phyloP scores from a whole-genome alignment of 2,888 invertebrate genomes.

The Sphaerolaimus hirsutus region DNA sequence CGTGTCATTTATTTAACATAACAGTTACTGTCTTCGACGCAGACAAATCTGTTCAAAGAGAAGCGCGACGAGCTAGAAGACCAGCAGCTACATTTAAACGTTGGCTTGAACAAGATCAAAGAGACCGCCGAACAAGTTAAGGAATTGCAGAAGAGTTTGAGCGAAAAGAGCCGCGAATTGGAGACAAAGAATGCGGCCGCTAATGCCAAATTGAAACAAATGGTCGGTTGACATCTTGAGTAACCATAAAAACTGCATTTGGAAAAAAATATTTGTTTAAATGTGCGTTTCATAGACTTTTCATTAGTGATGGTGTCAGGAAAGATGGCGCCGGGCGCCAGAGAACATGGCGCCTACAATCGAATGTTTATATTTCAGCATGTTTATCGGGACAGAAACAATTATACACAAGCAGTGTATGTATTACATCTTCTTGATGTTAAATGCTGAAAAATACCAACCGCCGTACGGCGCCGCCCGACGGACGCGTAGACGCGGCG shows the following conservation, averaged over 20 bases:
- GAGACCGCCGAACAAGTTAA: constrained; percentile 98
- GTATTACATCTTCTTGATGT: no score
- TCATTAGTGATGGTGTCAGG: no score
- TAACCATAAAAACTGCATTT: background rate
- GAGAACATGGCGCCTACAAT: no score
- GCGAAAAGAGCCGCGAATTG: constrained; percentile 54
- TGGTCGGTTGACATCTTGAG: constrained; percentile 39
- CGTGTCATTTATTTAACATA: no score
- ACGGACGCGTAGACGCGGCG: no score
- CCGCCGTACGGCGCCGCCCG: no score
- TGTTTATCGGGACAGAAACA: no score
- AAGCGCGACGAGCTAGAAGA: constrained; percentile 93
- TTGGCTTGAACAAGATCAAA: constrained; percentile 89
- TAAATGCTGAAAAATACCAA: no score
- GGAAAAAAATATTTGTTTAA: background rate
- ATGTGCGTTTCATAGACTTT: no score
- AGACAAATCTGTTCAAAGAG: constrained; percentile 70
- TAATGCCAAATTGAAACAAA: constrained; percentile 91
- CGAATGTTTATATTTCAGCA: no score
- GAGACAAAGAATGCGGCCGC: constrained; percentile 96
- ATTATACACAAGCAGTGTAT: no score
- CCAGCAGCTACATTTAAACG: constrained; percentile 89
- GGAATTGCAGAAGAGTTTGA: constrained; percentile 93
- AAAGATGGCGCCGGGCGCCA: no score
- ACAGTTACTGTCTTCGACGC: background rate